Conservation (phyloP, 2,888 invertebrate species). For the Ommatoiulus sabulosus region DNA sequence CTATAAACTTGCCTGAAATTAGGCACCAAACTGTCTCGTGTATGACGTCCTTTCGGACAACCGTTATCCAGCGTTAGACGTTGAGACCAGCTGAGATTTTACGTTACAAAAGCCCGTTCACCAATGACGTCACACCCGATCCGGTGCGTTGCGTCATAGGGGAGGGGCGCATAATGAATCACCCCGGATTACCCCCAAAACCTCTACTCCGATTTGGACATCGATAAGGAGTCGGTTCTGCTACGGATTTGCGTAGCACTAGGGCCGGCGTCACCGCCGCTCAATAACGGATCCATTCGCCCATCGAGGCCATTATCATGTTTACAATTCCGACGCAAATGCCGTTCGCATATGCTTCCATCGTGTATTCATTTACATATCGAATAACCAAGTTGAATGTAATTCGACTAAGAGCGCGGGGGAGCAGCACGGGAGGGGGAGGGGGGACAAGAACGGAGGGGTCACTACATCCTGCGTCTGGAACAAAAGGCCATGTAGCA, state of each 20-base stretch:
- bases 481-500: neutral
- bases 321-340: neutral
- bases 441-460: neutral
- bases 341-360: neutral
- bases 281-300: constrained; percentile 23
- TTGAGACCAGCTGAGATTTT: too few relatives aligned
- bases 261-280: neutral
- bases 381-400: constrained; percentile 40
- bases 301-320: constrained; percentile 2
- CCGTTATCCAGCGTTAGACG: too few relatives aligned
- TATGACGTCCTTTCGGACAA: too few relatives aligned
- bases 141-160: neutral
- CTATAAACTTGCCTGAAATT: too few relatives aligned
- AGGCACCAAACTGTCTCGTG: too few relatives aligned
- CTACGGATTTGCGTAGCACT: neutral
- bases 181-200: neutral
- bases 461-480: neutral
- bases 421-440: neutral
- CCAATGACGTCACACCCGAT: neutral
- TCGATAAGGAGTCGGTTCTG: constrained; percentile 10
- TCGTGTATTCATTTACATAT: constrained; percentile 15
- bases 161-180: too few relatives aligned
- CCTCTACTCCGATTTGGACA: neutral
- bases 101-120: too few relatives aligned
- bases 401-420: constrained; percentile 26